phyloP scores from a whole-genome alignment of 1,140 invertebrate species.

The Drosophila paulistorum region DNA sequence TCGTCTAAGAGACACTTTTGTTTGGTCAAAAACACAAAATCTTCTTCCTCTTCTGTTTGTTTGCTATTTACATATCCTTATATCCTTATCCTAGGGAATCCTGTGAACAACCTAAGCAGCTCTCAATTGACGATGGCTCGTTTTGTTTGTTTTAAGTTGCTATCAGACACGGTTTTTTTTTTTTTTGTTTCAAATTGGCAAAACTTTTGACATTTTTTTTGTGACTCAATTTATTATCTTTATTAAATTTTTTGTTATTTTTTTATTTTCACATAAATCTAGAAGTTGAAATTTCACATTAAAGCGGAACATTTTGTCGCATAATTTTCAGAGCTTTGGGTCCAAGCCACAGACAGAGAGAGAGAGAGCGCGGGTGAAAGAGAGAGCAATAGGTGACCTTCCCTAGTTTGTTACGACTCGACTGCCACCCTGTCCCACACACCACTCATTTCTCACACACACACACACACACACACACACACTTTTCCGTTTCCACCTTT shows the following conservation, averaged over 20 bases:
- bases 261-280: slow-evolving; percentile 6
- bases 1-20: no score
- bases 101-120: no score
- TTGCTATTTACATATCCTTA: neutral
- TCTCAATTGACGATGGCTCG: no score
- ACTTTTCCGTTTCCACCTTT: slow-evolving; percentile 39
- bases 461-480: neutral
- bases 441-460: neutral
- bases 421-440: slow-evolving; percentile 2
- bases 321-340: slow-evolving; percentile 11
- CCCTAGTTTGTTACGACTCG: neutral
- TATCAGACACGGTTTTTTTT: no score
- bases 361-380: neutral
- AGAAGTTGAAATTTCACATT: slow-evolving; percentile 11
- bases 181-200: no score
- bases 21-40: no score
- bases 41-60: no score
- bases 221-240: neutral
- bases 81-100: no score
- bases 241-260: neutral
- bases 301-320: slow-evolving; percentile 13
- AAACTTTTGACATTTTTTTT: neutral
- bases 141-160: no score
- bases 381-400: slow-evolving; percentile 11
- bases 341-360: neutral